Evolutionary conservation across 2,797 vertebrate species (phyloP).

Genomic region (Mionectes olivaceus): DNA sequence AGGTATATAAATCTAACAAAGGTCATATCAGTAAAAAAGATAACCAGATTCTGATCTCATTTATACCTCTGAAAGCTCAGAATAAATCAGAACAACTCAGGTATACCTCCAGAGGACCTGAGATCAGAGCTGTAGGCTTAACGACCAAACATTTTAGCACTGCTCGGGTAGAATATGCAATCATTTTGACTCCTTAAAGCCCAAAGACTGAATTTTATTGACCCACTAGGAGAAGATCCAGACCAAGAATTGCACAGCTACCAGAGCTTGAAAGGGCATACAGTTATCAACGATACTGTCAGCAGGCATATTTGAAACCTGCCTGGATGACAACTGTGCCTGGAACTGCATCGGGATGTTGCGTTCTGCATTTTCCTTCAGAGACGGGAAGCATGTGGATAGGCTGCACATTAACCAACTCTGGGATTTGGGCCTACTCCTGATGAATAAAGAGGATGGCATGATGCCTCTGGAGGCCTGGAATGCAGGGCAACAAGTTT

Average conservation of each 20-base stretch:
- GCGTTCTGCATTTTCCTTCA: conserved; percentile 28
- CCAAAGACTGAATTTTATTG: not conserved
- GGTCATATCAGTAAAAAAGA: not conserved
- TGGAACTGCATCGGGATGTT: not conserved
- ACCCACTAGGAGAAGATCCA: not conserved
- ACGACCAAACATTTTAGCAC: not conserved
- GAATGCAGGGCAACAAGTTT: conserved; percentile 64
- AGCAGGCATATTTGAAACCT: not conserved
- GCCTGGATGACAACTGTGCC: not conserved
- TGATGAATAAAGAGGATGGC: conserved; percentile 67
- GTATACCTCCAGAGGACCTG: not conserved
- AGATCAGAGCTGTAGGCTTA: not conserved
- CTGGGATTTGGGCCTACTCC: conserved; percentile 56
- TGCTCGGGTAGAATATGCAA: not conserved
- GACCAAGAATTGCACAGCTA: not conserved
- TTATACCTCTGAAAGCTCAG: not conserved
- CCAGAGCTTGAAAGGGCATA: not conserved
- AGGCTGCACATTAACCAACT: not conserved
- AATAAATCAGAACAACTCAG: conserved; percentile 11
- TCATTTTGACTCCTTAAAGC: not conserved
- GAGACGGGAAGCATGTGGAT: not conserved
- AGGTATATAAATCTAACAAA: not conserved
- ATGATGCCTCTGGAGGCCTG: conserved; percentile 22
- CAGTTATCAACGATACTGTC: not conserved
- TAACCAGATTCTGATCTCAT: conserved; percentile 5